These are phyloP conservation scores for Thamnophis sirtalis DNA, from an alignment of 2,113 vertebrate species.

Conservation along the genomic window DNA sequence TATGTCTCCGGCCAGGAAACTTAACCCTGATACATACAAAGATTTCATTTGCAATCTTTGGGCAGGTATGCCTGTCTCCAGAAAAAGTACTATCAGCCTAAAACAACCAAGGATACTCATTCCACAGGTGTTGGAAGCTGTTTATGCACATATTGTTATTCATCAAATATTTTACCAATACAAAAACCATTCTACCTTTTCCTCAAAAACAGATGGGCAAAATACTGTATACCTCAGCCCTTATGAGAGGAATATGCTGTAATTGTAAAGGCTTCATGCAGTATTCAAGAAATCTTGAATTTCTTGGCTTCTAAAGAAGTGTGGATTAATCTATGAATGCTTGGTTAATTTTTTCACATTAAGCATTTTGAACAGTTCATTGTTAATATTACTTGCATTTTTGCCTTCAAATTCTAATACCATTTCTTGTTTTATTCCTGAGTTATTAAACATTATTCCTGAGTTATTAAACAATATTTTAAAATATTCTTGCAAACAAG, in stretches of 20 bases:
- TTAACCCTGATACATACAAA: slow-evolving; percentile 10
- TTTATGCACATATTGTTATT: background rate
- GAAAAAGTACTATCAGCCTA: slow-evolving; percentile 25
- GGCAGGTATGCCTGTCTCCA: slow-evolving; percentile 33
- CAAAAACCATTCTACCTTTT: slow-evolving; percentile 41
- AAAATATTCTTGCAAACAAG: slow-evolving; percentile 59
- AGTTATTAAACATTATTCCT: slow-evolving; percentile 60
- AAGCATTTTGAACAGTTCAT: slow-evolving; percentile 47
- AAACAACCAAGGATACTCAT: slow-evolving; percentile 35
- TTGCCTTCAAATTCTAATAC: slow-evolving; percentile 62
- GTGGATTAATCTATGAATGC: slow-evolving; percentile 43
- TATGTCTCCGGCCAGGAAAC: background rate
- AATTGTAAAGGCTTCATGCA: slow-evolving; percentile 31
- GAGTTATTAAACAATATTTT: slow-evolving; percentile 51
- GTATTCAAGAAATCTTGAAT: slow-evolving; percentile 41
- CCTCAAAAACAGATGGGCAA: slow-evolving; percentile 13
- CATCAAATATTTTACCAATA: slow-evolving; percentile 30
- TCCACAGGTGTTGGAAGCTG: slow-evolving; percentile 19
- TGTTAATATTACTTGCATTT: slow-evolving; percentile 62
- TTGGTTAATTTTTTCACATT: slow-evolving; percentile 38
- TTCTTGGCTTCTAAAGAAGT: slow-evolving; percentile 52
- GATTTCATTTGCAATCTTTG: slow-evolving; percentile 18
- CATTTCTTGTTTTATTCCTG: slow-evolving; percentile 60
- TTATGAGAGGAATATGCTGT: slow-evolving; percentile 37
- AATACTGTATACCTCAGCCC: slow-evolving; percentile 22